Evolutionary conservation across 2,797 vertebrate genomes (phyloP), one percentile per base, ranked within the genome.

Genomic region (Phrynocephalus vlangalii): DNA sequence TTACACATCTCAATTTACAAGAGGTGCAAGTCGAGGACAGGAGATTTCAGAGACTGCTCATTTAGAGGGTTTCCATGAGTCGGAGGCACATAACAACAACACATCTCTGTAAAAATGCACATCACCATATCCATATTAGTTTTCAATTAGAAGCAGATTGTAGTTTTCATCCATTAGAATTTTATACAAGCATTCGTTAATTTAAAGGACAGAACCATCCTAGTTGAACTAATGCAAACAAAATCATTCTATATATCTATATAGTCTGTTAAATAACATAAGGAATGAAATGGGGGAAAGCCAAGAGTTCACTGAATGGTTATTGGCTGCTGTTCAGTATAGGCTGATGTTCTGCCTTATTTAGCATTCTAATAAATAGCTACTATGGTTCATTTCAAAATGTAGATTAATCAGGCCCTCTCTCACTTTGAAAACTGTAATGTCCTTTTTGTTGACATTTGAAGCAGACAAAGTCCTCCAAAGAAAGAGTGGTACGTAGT

Each of bases 381-480:
- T 90, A 84, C 60, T 28, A 77, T 52, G 86, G 88, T 79, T 81
- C 63, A 77, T 83, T 94, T 91, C 38, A 89, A 93, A 93, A 86
- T 4, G 20, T 85, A 67, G 76, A 70, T 15, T 79, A 44, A 44
- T 44, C 5, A 44, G 38, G 38, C 4, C 38, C 38, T 44, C 3
- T 44, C 38, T 44, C 38, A 44, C 38, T 4, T 44, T 44, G 38
- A 44, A 44, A 44, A 1, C 38, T 44, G 38, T 44, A 44, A 44
- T 44, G 38, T 44, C 38, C 38, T 44, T 44, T 44, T 44, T 44
- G 38, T 44, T 44, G 38, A 44, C 38, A 44, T 44, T 44, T 44
- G 38, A 44, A 44, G 38, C 38, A 44, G 4, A 44, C 38, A 44
- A 44, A 3, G 38, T 44, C 38, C 38, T 44, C 38, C 38, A 44